Evolutionary conservation across 2,888 invertebrate species (phyloP).

Genomic region (Dynastes hyllus): DNA sequence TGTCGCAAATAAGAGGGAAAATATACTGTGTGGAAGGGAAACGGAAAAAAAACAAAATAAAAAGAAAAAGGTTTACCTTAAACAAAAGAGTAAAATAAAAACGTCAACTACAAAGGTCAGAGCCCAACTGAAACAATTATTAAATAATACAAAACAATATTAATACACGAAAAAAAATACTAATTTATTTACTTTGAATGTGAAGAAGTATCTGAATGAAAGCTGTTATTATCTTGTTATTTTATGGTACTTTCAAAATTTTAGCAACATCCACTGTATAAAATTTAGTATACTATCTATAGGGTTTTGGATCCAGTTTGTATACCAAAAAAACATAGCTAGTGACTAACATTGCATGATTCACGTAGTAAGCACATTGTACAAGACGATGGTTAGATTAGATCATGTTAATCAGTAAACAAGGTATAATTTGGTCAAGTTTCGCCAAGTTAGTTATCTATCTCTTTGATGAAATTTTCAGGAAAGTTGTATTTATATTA

Average conservation of each 20-base stretch:
- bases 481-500: too few species aligned
- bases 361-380: too few species aligned
- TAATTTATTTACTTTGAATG: constrained; percentile 25
- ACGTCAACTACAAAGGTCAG: constrained; percentile 67
- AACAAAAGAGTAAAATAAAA: constrained; percentile 64
- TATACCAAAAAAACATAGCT: too few species aligned
- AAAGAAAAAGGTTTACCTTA: constrained; percentile 57
- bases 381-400: too few species aligned
- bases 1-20: constrained; percentile 56
- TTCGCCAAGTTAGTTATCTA: too few species aligned
- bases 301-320: too few species aligned
- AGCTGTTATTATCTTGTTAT: not conserved
- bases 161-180: constrained; percentile 35
- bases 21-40: constrained; percentile 53
- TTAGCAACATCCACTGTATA: too few species aligned
- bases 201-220: not conserved
- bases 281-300: too few species aligned
- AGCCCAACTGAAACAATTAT: constrained; percentile 69
- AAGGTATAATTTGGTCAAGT: too few species aligned
- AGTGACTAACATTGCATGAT: too few species aligned
- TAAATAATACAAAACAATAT: constrained; percentile 51
- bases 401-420: too few species aligned
- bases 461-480: too few species aligned
- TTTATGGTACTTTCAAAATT: not conserved
- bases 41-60: constrained; percentile 61